Conservation (phyloP, 2,797 vertebrate genomes). For the Nothura maculosa region DNA sequence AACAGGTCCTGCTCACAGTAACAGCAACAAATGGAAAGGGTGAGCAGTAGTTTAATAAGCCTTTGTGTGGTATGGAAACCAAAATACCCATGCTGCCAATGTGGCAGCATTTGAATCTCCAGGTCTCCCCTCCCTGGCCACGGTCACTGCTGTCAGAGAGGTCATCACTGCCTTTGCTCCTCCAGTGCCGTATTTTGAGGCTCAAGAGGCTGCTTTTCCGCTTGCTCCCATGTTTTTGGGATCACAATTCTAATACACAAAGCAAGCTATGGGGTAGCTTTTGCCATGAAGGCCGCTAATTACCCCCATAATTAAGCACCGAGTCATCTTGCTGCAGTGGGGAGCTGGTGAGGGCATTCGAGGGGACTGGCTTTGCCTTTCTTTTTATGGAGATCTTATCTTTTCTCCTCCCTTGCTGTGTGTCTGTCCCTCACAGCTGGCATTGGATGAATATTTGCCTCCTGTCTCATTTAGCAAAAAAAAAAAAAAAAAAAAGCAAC, state of each 20-base stretch:
- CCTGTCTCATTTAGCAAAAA: neutral
- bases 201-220: neutral
- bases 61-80: neutral
- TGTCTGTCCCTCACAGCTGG: neutral
- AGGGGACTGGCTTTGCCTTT: neutral
- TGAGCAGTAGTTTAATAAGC: fast-evolving
- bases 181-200: too few species aligned
- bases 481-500: fast-evolving
- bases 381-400: neutral
- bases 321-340: neutral
- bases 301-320: neutral
- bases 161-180: too few species aligned
- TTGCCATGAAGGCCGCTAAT: neutral
- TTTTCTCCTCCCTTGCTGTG: neutral
- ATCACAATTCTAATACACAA: neutral
- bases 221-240: neutral
- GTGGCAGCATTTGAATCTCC: neutral
- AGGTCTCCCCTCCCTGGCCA: neutral
- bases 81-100: too few species aligned
- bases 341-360: neutral
- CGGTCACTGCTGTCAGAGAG: neutral
- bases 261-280: neutral
- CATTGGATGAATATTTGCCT: conserved; percentile 16
- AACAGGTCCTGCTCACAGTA: neutral
- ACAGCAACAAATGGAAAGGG: neutral